Conservation (phyloP, 2,888 invertebrate species). For the Drosophila parthenogenetica region DNA sequence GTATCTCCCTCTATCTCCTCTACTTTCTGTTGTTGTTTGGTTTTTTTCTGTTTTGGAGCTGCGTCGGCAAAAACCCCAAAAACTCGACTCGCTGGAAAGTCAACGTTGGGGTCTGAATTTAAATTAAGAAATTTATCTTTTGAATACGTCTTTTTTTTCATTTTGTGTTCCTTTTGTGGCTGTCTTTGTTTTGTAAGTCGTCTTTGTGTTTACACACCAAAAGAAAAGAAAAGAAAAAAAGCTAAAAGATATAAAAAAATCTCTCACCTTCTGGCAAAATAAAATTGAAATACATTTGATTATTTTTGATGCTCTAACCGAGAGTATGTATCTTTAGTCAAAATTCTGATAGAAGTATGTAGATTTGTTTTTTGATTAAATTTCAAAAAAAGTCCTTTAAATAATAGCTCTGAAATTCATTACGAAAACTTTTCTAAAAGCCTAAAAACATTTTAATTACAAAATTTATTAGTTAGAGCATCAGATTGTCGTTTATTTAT, state of each 20-base stretch:
- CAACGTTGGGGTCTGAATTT: conserved; percentile 75
- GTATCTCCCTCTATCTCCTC: conserved; percentile 1
- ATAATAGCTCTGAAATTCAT: too few relatives aligned
- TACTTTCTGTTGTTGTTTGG: neutral
- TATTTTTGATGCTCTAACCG: conserved; percentile 16
- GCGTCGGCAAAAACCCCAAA: conserved; percentile 41
- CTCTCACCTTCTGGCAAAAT: conserved; percentile 67
- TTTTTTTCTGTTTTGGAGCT: conserved; percentile 20
- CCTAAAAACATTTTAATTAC: too few relatives aligned
- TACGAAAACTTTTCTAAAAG: too few relatives aligned
- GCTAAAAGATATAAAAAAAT: conserved; percentile 35
- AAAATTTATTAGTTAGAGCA: neutral
- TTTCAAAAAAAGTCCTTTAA: too few relatives aligned
- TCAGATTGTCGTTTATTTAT: neutral
- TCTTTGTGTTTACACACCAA: conserved; percentile 48
- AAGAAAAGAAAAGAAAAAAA: conserved; percentile 14
- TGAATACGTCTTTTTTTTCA: conserved; percentile 57
- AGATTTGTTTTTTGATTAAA: neutral
- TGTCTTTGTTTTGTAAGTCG: conserved; percentile 59
- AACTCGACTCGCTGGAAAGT: conserved; percentile 60
- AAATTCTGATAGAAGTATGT: neutral
- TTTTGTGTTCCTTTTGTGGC: conserved; percentile 49
- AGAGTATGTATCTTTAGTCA: neutral
- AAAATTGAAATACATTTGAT: conserved; percentile 64
- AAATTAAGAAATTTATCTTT: conserved; percentile 82